Evolutionary conservation across 1,140 invertebrate species (phyloP).

Genomic region (Macrobrachium rosenbergii): DNA sequence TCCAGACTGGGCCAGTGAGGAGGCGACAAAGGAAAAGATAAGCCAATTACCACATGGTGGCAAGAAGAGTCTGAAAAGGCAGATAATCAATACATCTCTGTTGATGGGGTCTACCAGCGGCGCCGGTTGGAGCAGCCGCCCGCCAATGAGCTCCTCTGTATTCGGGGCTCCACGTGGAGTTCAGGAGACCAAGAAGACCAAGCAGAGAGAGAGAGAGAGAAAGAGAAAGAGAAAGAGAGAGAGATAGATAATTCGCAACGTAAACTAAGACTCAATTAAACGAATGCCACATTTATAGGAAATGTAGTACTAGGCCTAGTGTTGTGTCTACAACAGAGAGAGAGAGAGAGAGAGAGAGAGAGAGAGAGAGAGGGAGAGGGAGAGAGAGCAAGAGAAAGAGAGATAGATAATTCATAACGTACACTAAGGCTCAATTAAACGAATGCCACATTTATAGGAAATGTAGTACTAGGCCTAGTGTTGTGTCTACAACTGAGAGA

Average conservation of each 20-base stretch:
- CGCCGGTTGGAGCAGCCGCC: not conserved
- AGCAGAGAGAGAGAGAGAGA: not conserved
- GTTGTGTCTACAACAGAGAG: no score
- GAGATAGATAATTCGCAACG: no score
- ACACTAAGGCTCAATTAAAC: no score
- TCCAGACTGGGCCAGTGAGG: not conserved
- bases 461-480: no score
- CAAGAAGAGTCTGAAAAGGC: slow-evolving; percentile 46
- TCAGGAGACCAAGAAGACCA: not conserved
- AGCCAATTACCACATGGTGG: slow-evolving; percentile 54
- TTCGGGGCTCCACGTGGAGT: slow-evolving; percentile 21
- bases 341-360: no score
- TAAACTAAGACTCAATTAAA: no score
- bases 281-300: no score
- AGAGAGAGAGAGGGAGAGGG: not conserved
- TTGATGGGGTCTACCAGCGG: slow-evolving; percentile 26
- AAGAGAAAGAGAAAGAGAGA: not conserved
- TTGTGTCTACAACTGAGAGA: no score
- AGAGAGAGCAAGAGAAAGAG: no score
- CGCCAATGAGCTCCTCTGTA: slow-evolving; percentile 5
- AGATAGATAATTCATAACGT: no score
- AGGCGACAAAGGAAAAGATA: slow-evolving; percentile 50
- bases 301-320: no score
- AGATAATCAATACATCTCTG: slow-evolving; percentile 55
- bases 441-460: no score